phyloP scores from a whole-genome alignment of 2,113 vertebrate species.

The Columba janthina region DNA sequence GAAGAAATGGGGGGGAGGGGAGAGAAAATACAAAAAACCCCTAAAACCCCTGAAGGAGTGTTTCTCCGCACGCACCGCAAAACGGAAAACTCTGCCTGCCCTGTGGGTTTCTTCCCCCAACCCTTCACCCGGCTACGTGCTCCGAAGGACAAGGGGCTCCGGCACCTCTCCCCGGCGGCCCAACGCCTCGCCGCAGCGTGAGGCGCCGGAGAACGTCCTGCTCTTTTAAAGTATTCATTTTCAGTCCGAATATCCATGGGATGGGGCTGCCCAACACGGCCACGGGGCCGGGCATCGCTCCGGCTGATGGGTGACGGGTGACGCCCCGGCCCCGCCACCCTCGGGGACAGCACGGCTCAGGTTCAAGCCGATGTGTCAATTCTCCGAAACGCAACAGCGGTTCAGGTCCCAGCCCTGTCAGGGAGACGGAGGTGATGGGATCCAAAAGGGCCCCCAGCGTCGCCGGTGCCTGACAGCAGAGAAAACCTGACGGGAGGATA shows the following conservation, averaged over 20 bases:
- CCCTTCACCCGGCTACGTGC: not conserved
- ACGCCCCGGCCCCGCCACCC: not conserved
- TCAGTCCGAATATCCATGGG: accelerated
- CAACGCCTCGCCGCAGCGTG: not conserved
- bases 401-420: not conserved
- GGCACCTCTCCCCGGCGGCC: not conserved
- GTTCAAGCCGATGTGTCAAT: accelerated
- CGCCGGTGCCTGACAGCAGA: not conserved
- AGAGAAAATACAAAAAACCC: not conserved
- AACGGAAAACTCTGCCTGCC: not conserved
- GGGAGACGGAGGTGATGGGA: not conserved
- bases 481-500: accelerated
- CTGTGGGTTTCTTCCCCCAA: not conserved
- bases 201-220: accelerated
- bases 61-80: not conserved
- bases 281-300: not conserved
- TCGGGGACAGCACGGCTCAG: accelerated
- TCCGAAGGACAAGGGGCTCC: not conserved
- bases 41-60: not conserved
- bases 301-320: not conserved
- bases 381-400: not conserved
- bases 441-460: not conserved
- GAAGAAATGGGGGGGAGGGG: not conserved
- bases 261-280: accelerated
- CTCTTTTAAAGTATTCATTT: accelerated